Conservation (phyloP, 2,113 vertebrate species). For the Numenius arquata region DNA sequence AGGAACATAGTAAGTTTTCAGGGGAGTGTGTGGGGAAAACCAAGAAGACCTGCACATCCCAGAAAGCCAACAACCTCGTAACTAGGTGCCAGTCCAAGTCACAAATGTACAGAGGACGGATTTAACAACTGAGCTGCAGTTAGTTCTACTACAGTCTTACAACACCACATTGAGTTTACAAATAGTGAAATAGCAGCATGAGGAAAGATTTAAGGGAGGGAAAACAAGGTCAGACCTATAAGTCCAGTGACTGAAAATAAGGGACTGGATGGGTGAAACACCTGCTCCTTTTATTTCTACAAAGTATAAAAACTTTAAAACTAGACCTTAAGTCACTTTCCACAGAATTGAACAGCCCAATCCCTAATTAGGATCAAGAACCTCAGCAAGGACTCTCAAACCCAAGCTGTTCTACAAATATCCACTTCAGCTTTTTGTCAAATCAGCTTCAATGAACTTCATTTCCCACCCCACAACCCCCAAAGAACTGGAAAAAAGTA, state of each 20-base stretch:
- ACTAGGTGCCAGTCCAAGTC: not conserved
- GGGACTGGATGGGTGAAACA: not conserved
- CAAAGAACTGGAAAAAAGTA: not conserved
- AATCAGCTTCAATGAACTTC: not conserved
- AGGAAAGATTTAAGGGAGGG: not conserved
- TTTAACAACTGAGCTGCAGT: not conserved
- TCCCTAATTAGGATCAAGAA: not conserved
- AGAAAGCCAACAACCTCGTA: not conserved
- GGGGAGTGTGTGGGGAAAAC: not conserved
- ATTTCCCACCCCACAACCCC: not conserved
- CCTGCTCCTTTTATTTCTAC: not conserved
- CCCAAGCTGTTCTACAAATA: not conserved
- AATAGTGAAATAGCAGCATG: not conserved
- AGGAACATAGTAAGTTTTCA: rapidly evolving
- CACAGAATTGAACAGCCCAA: not conserved
- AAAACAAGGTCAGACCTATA: not conserved
- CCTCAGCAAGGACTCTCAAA: not conserved
- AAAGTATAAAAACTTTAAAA: not conserved
- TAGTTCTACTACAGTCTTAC: not conserved
- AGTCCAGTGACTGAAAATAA: not conserved
- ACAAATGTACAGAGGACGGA: not conserved
- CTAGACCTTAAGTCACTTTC: not conserved
- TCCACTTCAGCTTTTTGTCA: not conserved
- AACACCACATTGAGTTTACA: not conserved
- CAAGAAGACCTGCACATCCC: not conserved